These are phyloP conservation scores for Scytalopus superciliaris DNA, from an alignment of 2,113 vertebrate species.

Conservation along the genomic window DNA sequence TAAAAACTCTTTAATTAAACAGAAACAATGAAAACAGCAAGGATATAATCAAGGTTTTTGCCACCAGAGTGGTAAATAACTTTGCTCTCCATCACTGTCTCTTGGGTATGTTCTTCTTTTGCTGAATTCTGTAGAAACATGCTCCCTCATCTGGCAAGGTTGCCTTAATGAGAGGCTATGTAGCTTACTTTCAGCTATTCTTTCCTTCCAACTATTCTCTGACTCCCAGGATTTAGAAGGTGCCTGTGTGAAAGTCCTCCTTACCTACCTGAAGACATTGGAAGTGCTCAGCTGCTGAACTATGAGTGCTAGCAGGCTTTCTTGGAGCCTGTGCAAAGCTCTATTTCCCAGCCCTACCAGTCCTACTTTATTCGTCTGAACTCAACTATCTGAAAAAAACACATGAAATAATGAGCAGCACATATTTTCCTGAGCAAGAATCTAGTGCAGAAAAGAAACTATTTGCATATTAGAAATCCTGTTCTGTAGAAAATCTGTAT, in stretches of 20 bases:
- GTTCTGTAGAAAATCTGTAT: background rate
- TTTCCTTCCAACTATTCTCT: background rate
- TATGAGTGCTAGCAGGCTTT: background rate
- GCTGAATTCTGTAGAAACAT: background rate
- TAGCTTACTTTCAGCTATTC: background rate
- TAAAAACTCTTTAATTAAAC: background rate
- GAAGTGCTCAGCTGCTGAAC: background rate
- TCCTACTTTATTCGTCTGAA: background rate
- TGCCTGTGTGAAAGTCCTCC: background rate
- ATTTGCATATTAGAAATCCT: background rate
- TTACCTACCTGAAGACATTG: accelerated
- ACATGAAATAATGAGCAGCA: background rate
- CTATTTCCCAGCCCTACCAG: background rate
- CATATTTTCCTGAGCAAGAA: background rate
- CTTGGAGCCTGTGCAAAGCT: too few relatives aligned
- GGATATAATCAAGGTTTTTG: background rate
- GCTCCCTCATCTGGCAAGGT: background rate
- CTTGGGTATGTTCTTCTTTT: background rate
- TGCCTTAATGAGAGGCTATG: background rate
- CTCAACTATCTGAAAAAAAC: background rate
- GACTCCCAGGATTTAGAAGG: background rate
- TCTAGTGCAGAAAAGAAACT: background rate
- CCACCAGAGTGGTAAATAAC: background rate
- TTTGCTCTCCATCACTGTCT: background rate
- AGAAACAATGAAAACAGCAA: background rate